Conservation (phyloP, 2,888 invertebrate species). For the Cephus pygmeus region DNA sequence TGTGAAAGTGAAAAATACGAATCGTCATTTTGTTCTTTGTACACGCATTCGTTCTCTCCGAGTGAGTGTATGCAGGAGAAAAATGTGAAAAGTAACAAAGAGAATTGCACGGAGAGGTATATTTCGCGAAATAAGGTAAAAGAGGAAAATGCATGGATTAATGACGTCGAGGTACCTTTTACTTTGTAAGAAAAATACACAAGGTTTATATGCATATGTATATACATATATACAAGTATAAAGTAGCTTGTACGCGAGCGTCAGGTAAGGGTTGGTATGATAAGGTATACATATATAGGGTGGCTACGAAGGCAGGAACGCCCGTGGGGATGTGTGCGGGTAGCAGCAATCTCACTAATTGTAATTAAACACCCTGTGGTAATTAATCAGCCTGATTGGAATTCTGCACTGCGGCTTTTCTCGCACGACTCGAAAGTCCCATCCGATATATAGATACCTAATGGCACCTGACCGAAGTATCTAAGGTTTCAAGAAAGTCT, state of each 20-base stretch:
- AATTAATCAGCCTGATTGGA: constrained; percentile 33
- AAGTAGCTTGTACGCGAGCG: background rate
- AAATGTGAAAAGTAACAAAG: too few relatives aligned
- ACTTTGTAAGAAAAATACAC: background rate
- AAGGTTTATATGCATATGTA: too few relatives aligned
- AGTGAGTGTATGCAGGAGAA: too few relatives aligned
- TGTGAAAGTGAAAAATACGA: too few relatives aligned
- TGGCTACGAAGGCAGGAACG: background rate
- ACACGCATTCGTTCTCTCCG: too few relatives aligned
- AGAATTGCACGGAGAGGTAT: too few relatives aligned
- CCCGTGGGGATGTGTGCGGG: constrained; percentile 5
- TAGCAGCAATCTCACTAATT: constrained; percentile 32
- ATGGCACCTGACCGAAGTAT: too few relatives aligned
- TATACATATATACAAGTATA: background rate
- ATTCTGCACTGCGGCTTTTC: constrained; percentile 19
- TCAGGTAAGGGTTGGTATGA: too few relatives aligned
- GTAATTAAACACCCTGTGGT: constrained; percentile 37
- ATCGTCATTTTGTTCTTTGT: too few relatives aligned
- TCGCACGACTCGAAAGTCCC: background rate
- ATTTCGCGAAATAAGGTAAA: background rate
- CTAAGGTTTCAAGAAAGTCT: too few relatives aligned
- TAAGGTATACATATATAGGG: too few relatives aligned
- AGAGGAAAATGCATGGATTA: constrained; percentile 1
- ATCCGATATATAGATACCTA: too few relatives aligned
- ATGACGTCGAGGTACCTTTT: background rate